phyloP scores from a whole-genome alignment of 2,113 vertebrate species.

The Fukomys damarensis region DNA sequence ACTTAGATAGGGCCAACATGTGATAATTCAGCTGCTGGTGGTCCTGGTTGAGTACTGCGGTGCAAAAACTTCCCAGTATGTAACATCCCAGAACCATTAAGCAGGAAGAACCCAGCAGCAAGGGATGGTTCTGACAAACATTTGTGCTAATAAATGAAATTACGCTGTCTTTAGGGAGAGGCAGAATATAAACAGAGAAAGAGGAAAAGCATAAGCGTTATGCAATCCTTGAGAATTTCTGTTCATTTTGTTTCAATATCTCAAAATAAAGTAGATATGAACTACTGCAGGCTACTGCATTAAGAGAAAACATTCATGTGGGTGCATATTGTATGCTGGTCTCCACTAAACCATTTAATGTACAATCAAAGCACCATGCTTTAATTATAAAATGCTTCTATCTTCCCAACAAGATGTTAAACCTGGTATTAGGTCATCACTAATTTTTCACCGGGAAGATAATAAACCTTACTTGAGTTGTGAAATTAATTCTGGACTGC shows the following conservation, averaged over 20 bases:
- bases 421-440: conserved; percentile 38
- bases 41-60: background rate
- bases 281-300: background rate
- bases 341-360: conserved; percentile 57
- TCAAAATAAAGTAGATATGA: conserved; percentile 20
- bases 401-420: conserved; percentile 67
- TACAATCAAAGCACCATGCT: conserved; percentile 40
- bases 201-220: background rate
- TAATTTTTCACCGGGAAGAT: conserved; percentile 58
- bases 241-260: conserved; percentile 45
- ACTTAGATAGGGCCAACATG: conserved; percentile 54
- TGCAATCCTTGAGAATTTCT: conserved; percentile 42
- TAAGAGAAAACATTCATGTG: conserved; percentile 40
- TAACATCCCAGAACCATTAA: conserved; percentile 12
- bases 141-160: conserved; percentile 65
- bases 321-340: conserved; percentile 57
- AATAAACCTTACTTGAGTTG: conserved; percentile 77
- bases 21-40: conserved; percentile 29
- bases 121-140: background rate
- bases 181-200: conserved; percentile 3
- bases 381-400: conserved; percentile 58
- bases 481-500: conserved; percentile 78
- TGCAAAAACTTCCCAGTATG: conserved; percentile 12
- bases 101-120: background rate
- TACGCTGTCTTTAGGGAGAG: conserved; percentile 21